phyloP scores from a whole-genome alignment of 64 coral and sea anemone genomes.

The Stylophora pistillata region DNA sequence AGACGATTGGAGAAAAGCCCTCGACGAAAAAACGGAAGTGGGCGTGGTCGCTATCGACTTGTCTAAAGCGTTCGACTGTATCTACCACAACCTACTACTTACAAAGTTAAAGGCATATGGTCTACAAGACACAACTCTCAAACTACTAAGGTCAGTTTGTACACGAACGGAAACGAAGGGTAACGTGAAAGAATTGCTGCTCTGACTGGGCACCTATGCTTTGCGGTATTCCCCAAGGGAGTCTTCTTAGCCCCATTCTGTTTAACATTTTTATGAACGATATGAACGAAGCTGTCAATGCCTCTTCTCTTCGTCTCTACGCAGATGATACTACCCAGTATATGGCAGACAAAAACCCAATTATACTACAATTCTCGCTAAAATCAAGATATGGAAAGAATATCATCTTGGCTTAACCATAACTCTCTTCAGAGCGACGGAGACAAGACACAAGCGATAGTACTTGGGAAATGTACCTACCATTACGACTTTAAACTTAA shows the following conservation, averaged over 20 bases:
- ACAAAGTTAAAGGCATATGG: conserved; percentile 36
- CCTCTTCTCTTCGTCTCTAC: too few relatives aligned
- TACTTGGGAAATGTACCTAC: too few relatives aligned
- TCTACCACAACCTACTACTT: conserved; percentile 9
- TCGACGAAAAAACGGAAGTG: conserved; percentile 23
- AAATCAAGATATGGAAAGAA: too few relatives aligned
- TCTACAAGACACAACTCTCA: background rate
- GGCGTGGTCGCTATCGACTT: conserved; percentile 44
- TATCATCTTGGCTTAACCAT: too few relatives aligned
- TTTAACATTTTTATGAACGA: conserved; percentile 25
- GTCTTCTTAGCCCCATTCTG: conserved; percentile 13
- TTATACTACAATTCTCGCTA: too few relatives aligned
- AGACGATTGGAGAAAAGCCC: conserved; percentile 6
- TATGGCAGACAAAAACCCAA: too few relatives aligned
- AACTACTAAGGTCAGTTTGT: conserved; percentile 49
- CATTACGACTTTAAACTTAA: too few relatives aligned
- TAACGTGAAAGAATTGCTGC: conserved; percentile 36
- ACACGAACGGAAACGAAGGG: conserved; percentile 30
- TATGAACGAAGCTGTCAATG: too few relatives aligned
- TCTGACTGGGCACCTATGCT: conserved; percentile 43
- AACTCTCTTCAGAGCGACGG: too few relatives aligned
- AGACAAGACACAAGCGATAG: too few relatives aligned
- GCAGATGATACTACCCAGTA: too few relatives aligned
- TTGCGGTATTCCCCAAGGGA: conserved; percentile 37
- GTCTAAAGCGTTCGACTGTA: conserved; percentile 52